Evolutionary conservation across 2,113 vertebrate genomes (phyloP), one percentile per base, ranked within the genome.

Genomic region (Brevimyrus niger): DNA sequence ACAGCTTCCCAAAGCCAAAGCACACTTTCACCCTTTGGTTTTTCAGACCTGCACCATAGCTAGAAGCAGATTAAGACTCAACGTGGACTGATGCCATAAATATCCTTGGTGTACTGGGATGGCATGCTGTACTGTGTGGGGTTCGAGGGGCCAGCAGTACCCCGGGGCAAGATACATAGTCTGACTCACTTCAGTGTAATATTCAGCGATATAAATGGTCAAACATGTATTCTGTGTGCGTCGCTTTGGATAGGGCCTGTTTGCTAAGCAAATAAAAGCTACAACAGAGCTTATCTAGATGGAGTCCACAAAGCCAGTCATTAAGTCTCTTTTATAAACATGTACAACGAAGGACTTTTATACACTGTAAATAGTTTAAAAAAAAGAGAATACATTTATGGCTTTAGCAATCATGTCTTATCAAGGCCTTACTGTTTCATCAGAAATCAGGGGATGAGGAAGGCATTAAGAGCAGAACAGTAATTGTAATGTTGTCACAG

Each of bases 251-350:
- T 87, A 55, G 50, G 31, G 44, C 23, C 13, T 87, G 85, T 87
- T 87, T 87, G 85, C 85, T 38, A 35, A 35, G n/a, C 85, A 87
- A 87, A 53, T 87, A 53, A 87, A 50, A 86, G 27, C 31, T 19
- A 61, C 86, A 42, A 46, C 82, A 84, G 38, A 87, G 38, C 55
- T 87, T 46, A 65, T 42, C 27, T 61, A 87, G 87, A 44, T 87
- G 53, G 55, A 87, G 19, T 44, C 35, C 42, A 13, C 48, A 46
- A 53, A 86, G 10, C n/a, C 85, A 86, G 11, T 61, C 23, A 44
- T 46, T 87, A 80, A 38, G 13, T 80, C 38, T 87, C 87, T 87
- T 65, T 65, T 65, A 65, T 87, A 87, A 87, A 87, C 21, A 44
- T 4, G 38, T 87, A 87, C 31, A 44, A 87, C 15, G 23, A 65